These are phyloP conservation scores for Danio tinwini DNA, from an alignment of 2,797 vertebrate species.

Conservation along the genomic window DNA sequence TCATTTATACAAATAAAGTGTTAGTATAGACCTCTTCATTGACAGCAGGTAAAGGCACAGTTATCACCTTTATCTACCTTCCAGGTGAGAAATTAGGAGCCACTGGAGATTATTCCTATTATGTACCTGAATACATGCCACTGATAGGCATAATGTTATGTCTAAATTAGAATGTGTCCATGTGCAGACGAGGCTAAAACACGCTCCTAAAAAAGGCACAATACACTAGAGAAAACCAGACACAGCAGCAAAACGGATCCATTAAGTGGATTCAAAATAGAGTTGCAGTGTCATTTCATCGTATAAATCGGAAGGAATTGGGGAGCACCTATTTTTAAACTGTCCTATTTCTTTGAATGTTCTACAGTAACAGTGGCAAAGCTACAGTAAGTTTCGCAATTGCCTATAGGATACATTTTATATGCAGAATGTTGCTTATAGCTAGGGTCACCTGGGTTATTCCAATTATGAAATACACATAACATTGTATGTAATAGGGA, in stretches of 20 bases:
- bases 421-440: slow-evolving; percentile 31
- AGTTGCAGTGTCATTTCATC: slow-evolving; percentile 51
- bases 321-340: slow-evolving; percentile 62
- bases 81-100: background rate
- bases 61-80: background rate
- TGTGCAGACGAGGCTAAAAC: background rate
- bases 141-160: too few relatives aligned
- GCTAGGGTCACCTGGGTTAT: background rate
- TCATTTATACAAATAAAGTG: slow-evolving; percentile 64
- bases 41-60: slow-evolving; percentile 16
- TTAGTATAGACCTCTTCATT: slow-evolving; percentile 62
- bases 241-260: slow-evolving; percentile 18
- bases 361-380: slow-evolving; percentile 44
- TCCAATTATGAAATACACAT: background rate
- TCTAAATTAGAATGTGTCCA: background rate
- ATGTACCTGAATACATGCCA: background rate
- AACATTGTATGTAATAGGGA: too few relatives aligned
- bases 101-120: background rate
- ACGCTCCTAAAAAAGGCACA: slow-evolving; percentile 1
- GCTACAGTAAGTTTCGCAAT: slow-evolving; percentile 45
- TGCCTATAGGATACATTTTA: slow-evolving; percentile 37
- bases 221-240: slow-evolving; percentile 12
- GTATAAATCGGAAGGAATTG: slow-evolving; percentile 49
- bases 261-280: slow-evolving; percentile 56
- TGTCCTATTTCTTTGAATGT: slow-evolving; percentile 56